phyloP scores from a whole-genome alignment of 2,113 vertebrate species.

The Eudorcas thomsonii region DNA sequence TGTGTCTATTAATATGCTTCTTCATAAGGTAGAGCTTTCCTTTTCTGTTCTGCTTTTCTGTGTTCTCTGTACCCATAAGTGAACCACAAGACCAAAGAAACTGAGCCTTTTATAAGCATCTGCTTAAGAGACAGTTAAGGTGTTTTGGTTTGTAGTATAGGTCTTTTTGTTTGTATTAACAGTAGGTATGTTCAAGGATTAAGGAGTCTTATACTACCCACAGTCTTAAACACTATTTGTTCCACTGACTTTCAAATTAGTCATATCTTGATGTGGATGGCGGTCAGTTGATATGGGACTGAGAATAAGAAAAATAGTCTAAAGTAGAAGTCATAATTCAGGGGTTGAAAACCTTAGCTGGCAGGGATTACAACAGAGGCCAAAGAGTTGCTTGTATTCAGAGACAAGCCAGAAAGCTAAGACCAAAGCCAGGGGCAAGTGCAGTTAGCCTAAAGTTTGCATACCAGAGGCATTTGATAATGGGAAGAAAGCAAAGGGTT shows the following conservation, averaged over 20 bases:
- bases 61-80: neutral
- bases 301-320: neutral
- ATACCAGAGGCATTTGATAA: neutral
- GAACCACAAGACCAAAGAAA: conserved; percentile 6
- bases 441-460: neutral
- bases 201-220: neutral
- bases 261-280: neutral
- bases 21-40: neutral
- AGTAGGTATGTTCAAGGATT: neutral
- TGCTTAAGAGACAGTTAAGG: neutral
- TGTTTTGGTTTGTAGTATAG: neutral
- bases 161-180: neutral
- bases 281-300: neutral
- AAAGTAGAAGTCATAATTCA: neutral
- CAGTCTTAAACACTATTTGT: neutral
- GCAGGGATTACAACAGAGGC: neutral
- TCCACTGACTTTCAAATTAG: neutral
- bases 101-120: conserved; percentile 13
- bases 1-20: neutral
- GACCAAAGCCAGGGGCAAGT: neutral
- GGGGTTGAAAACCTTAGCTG: neutral
- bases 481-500: neutral
- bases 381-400: neutral
- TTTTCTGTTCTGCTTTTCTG: conserved; percentile 24
- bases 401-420: neutral